A percentile compares a stretch with the other conserved stretches of the same genome.
phyloP scores from a whole-genome alignment of 1,140 invertebrate genomes.

The Phymorhynchus buccinoides region DNA sequence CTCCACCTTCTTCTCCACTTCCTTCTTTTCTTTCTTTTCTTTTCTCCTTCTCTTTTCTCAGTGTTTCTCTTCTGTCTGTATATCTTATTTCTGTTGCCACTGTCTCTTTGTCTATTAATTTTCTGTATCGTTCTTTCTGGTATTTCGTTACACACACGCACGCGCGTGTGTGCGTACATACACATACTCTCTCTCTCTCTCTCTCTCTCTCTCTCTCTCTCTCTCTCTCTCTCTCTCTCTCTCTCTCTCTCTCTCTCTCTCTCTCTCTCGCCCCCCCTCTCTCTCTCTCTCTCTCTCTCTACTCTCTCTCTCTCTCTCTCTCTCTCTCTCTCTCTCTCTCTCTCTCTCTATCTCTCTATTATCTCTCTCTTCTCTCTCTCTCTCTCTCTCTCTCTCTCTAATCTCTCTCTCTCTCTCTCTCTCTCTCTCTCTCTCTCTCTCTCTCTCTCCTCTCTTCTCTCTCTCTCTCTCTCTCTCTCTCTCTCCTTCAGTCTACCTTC shows the following conservation, averaged over 20 bases:
- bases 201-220: background rate
- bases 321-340: background rate
- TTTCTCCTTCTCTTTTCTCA: too few relatives aligned
- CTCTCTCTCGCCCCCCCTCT: background rate
- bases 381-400: constrained; percentile 27
- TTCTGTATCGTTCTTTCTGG: background rate
- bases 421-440: constrained; percentile 5
- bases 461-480: background rate
- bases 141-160: too few relatives aligned
- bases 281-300: background rate
- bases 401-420: constrained; percentile 25
- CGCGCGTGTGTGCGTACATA: too few relatives aligned
- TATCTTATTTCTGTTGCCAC: too few relatives aligned
- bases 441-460: background rate
- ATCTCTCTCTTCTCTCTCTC: constrained; percentile 34
- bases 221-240: background rate
- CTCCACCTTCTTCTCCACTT: too few relatives aligned
- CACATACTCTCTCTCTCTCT: too few relatives aligned
- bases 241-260: background rate
- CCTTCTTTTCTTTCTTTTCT: too few relatives aligned
- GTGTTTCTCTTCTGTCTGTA: background rate
- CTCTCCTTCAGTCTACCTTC: constrained; percentile 21
- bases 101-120: too few relatives aligned
- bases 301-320: background rate
- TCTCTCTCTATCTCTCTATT: background rate